Conservation (phyloP, 2,888 invertebrate genomes). For the Sisyra nigra region DNA sequence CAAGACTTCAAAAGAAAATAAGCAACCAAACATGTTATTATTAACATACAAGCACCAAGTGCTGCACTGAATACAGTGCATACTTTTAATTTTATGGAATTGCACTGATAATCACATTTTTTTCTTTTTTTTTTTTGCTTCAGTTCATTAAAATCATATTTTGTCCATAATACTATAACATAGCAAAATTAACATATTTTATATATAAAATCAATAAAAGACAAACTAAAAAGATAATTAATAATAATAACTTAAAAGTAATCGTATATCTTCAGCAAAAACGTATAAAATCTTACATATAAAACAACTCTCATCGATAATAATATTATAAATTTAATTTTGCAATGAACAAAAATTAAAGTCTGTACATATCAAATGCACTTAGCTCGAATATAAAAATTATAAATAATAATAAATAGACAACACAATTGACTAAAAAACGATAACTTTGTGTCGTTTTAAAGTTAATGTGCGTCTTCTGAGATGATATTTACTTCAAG, state of each 20-base stretch:
- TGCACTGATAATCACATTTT: not conserved
- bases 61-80: too few relatives aligned
- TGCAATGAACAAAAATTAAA: not conserved
- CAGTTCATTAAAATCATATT: not conserved
- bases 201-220: conserved; percentile 2
- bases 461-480: too few relatives aligned
- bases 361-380: not conserved
- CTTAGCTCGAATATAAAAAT: too few relatives aligned
- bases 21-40: too few relatives aligned
- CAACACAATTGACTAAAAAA: too few relatives aligned
- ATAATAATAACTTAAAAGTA: conserved; percentile 4
- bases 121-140: too few relatives aligned
- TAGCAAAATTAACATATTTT: too few relatives aligned
- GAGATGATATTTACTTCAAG: too few relatives aligned
- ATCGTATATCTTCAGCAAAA: conserved; percentile 9
- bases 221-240: not conserved
- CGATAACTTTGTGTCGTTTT: too few relatives aligned
- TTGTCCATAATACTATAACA: conserved; percentile 1
- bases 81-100: not conserved
- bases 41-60: too few relatives aligned
- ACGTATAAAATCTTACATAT: conserved; percentile 7
- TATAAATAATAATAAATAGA: too few relatives aligned
- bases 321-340: not conserved
- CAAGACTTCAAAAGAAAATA: too few relatives aligned
- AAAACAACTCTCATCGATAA: conserved; percentile 5